Evolutionary conservation across 2,888 invertebrate species (phyloP).

Genomic region (Ectemnius lituratus): DNA sequence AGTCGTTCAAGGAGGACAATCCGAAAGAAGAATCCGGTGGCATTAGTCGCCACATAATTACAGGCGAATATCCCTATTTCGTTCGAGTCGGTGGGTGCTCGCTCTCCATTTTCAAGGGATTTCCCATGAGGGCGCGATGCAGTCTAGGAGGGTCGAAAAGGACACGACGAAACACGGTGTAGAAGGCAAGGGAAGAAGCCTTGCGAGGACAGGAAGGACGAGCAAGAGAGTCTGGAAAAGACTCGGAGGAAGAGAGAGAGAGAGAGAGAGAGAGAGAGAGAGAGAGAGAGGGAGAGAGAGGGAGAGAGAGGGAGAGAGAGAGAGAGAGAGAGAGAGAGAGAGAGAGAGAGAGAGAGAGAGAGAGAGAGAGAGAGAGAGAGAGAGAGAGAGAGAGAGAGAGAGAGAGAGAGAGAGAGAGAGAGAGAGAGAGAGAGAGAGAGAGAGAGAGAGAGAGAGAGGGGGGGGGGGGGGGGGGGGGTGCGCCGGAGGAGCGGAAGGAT

Average conservation of each 20-base stretch:
- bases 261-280: slow-evolving; percentile 11
- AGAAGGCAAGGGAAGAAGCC: slow-evolving; percentile 19
- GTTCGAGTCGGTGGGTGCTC: slow-evolving; percentile 33
- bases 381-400: slow-evolving; percentile 9
- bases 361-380: slow-evolving; percentile 15
- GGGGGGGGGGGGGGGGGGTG: too few relatives aligned
- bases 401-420: slow-evolving; percentile 17
- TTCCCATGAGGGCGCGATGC: slow-evolving; percentile 52
- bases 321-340: slow-evolving; percentile 9
- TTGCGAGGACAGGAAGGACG: slow-evolving; percentile 26
- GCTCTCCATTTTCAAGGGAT: slow-evolving; percentile 45
- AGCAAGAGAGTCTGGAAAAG: slow-evolving; percentile 27
- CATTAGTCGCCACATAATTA: too few relatives aligned
- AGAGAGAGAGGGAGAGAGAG: slow-evolving; percentile 14
- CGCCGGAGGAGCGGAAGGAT: slow-evolving; percentile 34
- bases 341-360: slow-evolving; percentile 17
- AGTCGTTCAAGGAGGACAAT: too few relatives aligned
- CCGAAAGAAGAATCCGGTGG: too few relatives aligned
- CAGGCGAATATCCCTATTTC: background rate
- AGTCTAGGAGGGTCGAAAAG: background rate
- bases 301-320: slow-evolving; percentile 15
- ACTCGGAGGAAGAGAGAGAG: slow-evolving; percentile 17
- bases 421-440: slow-evolving; percentile 15
- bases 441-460: slow-evolving; percentile 7
- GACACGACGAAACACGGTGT: slow-evolving; percentile 3